phyloP scores from a whole-genome alignment of 1,140 invertebrate genomes.

The Pogonomyrmex californicus region DNA sequence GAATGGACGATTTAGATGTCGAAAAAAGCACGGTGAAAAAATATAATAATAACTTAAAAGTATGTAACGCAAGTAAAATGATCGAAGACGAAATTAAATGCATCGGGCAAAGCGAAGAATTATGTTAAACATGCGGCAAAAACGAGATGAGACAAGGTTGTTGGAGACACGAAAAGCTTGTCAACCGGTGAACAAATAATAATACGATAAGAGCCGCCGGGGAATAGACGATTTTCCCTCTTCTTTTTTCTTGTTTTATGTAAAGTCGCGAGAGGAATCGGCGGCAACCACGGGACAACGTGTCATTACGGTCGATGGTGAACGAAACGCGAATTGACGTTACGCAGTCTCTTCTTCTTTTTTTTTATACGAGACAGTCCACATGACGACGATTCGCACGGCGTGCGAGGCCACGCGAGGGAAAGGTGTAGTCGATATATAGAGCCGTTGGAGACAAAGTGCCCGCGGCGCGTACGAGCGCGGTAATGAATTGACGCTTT shows the following conservation, averaged over 20 bases:
- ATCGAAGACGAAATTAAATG: slow-evolving; percentile 13
- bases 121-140: background rate
- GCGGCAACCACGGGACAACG: slow-evolving; percentile 20
- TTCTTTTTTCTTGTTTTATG: slow-evolving; percentile 35
- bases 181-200: slow-evolving; percentile 3
- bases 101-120: background rate
- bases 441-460: slow-evolving; percentile 38
- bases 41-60: slow-evolving; percentile 31
- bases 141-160: slow-evolving; percentile 11
- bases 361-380: background rate
- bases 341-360: slow-evolving; percentile 14
- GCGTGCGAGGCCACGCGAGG: slow-evolving; percentile 28
- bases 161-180: slow-evolving; percentile 2
- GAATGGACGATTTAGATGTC: background rate
- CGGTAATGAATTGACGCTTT: slow-evolving; percentile 67
- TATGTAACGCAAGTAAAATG: background rate
- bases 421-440: slow-evolving; percentile 44
- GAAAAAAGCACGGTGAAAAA: background rate
- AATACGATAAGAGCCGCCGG: slow-evolving; percentile 13
- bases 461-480: slow-evolving; percentile 13
- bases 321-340: slow-evolving; percentile 43
- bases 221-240: slow-evolving; percentile 33
- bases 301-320: slow-evolving; percentile 43
- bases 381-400: slow-evolving; percentile 34
- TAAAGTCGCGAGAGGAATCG: slow-evolving; percentile 4